phyloP scores from a whole-genome alignment of 2,797 vertebrate species.

The Hozukius guyotensis region DNA sequence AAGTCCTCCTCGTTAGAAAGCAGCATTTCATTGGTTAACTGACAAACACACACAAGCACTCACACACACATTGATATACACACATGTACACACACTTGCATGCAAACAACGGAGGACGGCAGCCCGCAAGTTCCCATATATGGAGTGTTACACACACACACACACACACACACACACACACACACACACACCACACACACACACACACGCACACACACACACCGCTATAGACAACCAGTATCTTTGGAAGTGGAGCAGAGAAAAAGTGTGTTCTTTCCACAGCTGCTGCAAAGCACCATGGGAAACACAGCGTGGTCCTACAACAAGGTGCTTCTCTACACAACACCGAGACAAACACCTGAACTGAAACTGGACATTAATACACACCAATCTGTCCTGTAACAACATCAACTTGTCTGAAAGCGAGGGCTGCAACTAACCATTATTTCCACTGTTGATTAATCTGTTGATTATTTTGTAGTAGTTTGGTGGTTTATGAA shows the following conservation, averaged over 20 bases:
- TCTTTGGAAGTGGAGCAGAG: conserved; percentile 48
- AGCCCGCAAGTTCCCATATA: conserved; percentile 1
- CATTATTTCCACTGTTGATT: no score
- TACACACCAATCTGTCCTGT: no score
- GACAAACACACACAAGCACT: not conserved
- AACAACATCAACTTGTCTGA: no score
- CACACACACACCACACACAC: not conserved
- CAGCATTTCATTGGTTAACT: not conserved
- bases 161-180: no score
- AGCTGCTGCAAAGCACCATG: conserved; percentile 47
- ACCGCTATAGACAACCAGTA: not conserved
- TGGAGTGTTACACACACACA: no score
- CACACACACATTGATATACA: not conserved
- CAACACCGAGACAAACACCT: not conserved
- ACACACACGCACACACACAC: not conserved
- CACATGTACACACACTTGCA: not conserved
- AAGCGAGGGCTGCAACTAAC: no score
- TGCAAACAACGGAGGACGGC: not conserved
- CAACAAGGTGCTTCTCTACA: not conserved
- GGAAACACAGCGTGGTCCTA: conserved; percentile 3
- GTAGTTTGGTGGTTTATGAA: no score
- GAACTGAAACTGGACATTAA: no score
- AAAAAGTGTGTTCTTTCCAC: conserved; percentile 34
- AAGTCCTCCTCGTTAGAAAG: not conserved
- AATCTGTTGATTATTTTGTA: no score